phyloP scores from a whole-genome alignment of 2,113 vertebrate species.

The Actenoides lindsayi region DNA sequence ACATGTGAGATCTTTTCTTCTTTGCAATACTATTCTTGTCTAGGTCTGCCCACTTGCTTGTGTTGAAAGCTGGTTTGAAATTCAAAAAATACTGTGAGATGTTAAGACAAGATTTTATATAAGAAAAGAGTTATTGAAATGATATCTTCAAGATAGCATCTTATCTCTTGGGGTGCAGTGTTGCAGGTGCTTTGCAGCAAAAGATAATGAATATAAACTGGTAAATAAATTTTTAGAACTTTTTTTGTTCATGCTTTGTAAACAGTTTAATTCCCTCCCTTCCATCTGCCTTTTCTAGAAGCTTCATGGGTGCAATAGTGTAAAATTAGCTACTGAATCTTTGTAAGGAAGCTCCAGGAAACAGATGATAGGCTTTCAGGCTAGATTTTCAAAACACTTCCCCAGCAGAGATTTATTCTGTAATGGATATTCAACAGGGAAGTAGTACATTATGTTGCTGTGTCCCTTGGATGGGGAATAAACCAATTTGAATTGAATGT shows the following conservation, averaged over 20 bases:
- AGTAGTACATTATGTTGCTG: constrained; percentile 55
- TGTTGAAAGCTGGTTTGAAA: not conserved
- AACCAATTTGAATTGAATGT: constrained; percentile 31
- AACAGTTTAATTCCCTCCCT: not conserved
- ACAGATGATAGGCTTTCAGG: constrained; percentile 49
- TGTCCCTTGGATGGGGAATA: constrained; percentile 53
- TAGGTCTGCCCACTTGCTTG: not conserved
- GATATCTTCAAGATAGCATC: not conserved
- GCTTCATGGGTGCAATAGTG: not conserved
- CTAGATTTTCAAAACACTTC: constrained; percentile 58
- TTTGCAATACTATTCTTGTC: not conserved
- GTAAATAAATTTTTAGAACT: not conserved
- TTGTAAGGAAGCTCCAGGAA: constrained; percentile 59
- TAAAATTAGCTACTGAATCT: constrained; percentile 41
- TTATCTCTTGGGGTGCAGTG: not conserved
- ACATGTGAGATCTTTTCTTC: not conserved
- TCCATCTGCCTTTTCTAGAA: not conserved
- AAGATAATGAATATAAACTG: not conserved
- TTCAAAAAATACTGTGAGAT: not conserved
- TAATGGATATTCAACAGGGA: constrained; percentile 51
- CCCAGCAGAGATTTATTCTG: constrained; percentile 51
- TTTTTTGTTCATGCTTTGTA: not conserved
- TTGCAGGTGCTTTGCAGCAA: not conserved
- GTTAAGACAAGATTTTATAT: not conserved
- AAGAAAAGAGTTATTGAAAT: not conserved